These are phyloP conservation scores for Hecatera dysodea DNA, from an alignment of 2,888 invertebrate species.

Conservation along the genomic window DNA sequence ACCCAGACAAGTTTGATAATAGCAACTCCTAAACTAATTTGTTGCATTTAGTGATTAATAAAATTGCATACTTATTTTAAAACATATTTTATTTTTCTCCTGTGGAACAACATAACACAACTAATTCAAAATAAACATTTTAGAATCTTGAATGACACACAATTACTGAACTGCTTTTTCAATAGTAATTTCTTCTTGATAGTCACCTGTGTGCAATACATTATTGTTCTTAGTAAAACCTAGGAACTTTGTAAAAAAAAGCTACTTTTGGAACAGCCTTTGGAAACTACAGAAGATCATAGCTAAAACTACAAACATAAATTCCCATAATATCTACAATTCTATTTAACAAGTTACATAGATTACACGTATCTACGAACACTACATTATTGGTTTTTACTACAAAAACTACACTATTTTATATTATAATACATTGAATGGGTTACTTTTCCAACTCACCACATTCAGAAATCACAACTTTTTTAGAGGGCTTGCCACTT, in stretches of 20 bases:
- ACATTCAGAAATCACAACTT: conserved; percentile 94
- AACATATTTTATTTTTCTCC: conserved; percentile 69
- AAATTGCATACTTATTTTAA: conserved; percentile 90
- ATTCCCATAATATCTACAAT: conserved; percentile 16
- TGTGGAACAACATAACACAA: conserved; percentile 1
- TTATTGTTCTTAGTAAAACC: conserved; percentile 21
- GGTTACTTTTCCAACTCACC: conserved; percentile 93
- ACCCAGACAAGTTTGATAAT: conserved; percentile 81
- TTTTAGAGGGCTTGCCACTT: conserved; percentile 96
- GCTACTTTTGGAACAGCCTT: conserved; percentile 10
- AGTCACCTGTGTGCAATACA: conserved; percentile 70
- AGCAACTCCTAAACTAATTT: conserved; percentile 88
- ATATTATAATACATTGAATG: conserved; percentile 5
- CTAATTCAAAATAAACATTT: conserved; percentile 39
- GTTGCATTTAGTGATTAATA: conserved; percentile 91
- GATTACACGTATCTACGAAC: conserved; percentile 4
- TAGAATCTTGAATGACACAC: conserved; percentile 1
- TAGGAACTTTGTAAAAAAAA: conserved; percentile 14
- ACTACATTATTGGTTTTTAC: conserved; percentile 23
- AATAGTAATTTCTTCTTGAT: conserved; percentile 63
- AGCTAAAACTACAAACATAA: background rate
- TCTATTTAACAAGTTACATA: conserved; percentile 28
- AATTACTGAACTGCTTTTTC: conserved; percentile 54
- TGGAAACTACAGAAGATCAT: background rate
- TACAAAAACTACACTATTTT: conserved; percentile 48